phyloP scores from a whole-genome alignment of 2,113 vertebrate genomes.

The Sinocyclocheilus anshuiensis region DNA sequence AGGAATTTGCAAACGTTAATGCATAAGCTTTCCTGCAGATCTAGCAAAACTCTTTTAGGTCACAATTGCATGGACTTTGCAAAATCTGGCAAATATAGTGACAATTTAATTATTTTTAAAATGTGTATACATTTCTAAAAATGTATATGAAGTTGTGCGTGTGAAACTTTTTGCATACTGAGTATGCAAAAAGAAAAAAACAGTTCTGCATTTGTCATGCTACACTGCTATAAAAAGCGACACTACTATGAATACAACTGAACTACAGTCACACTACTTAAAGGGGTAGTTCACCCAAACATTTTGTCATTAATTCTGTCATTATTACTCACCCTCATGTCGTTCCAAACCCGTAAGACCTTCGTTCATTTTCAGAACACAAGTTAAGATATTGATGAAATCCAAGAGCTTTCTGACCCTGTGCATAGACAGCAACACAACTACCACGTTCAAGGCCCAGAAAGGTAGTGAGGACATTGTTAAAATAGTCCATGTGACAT shows the following conservation, averaged over 20 bases:
- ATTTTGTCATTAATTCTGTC: too few relatives aligned
- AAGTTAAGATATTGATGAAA: too few relatives aligned
- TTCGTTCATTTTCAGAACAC: too few relatives aligned
- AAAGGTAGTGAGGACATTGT: too few relatives aligned
- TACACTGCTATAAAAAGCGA: neutral
- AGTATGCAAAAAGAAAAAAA: neutral
- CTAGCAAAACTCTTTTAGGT: neutral
- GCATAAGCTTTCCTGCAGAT: neutral
- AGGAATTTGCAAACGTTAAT: conserved; percentile 1
- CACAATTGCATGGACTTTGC: neutral
- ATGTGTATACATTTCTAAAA: neutral
- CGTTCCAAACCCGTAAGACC: too few relatives aligned
- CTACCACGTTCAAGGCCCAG: too few relatives aligned
- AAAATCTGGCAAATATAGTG: neutral
- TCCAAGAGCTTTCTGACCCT: too few relatives aligned
- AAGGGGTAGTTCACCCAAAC: neutral
- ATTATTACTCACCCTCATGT: too few relatives aligned
- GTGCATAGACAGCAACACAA: too few relatives aligned
- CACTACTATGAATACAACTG: neutral
- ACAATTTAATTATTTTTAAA: neutral
- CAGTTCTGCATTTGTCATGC: neutral
- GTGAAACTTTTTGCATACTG: neutral
- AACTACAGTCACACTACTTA: neutral
- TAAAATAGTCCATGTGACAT: too few relatives aligned
- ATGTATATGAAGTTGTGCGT: neutral